Base-by-base conservation (phyloP, 1,140 invertebrate species). In the Pristionchus pacificus region DNA sequence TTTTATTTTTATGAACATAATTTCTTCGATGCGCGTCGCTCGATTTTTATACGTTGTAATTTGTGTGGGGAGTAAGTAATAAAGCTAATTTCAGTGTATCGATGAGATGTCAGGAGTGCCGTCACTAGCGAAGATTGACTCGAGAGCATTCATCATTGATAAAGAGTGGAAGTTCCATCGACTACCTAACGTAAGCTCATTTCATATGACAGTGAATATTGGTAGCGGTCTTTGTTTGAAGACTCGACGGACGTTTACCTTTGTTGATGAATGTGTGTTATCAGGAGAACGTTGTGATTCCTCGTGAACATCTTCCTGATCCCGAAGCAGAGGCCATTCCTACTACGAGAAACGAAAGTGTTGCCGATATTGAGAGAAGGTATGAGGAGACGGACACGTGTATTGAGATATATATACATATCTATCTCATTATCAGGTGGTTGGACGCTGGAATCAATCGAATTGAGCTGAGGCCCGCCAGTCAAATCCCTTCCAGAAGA, bases 241-340 rank as follows among this genome's bases (percentile, higher is more conserved):
- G 70, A 31, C 49, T 59, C 38, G 24, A 38, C 38, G 32, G 29
- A 33, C 28, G 55, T 64, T 24, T 60, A 75, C 10, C 31, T 58
- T 27, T 38, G 59, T 31, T 30, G 32, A 14, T 24, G 13, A 72
- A n/a, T 28, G 69, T 13, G 38, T 72, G n/a, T 57, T 13, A 15
- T 65, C 32, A 72, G 71, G 71, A 72, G 24, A 32, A 31, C 15
- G 28, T 72, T 19, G 28, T 24, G 27, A 75, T 72, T 60, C 72
- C 71, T 24, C 15, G 29, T 58, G 25, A 66, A 29, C 33, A 31
- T 27, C 31, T 77, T 31, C 72, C 72, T 49, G 72, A 74, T 49
- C 72, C 70, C 19, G 72, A 74, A 25, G 62, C 72, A 32, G 72
- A 74, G 33, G 38, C 77, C 24, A 30, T 49, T 3, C 68, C 63